Percentiles rank a stretch among this genome's conserved stretches.
Evolutionary conservation across 2,888 invertebrate species (phyloP).

Genomic region (Ptilodon capucinus): DNA sequence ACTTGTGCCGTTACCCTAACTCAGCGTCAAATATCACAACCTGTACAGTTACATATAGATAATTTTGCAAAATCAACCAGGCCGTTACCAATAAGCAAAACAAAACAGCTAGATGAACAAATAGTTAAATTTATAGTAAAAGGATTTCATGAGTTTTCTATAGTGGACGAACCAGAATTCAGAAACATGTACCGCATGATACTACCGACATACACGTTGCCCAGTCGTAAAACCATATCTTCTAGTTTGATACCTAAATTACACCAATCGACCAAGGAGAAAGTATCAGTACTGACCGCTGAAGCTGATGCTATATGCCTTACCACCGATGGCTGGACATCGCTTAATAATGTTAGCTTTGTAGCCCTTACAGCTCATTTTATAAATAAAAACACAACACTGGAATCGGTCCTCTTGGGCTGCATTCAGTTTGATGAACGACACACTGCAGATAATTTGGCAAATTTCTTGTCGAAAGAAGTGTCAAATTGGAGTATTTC

Average conservation of each 20-base stretch:
- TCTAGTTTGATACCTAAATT: constrained; percentile 3
- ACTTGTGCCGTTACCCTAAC: no score
- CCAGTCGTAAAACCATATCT: constrained; percentile 5
- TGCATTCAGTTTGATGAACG: constrained; percentile 10
- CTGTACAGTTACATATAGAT: not conserved
- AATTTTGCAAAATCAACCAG: not conserved
- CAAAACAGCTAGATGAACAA: constrained; percentile 6
- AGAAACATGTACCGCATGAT: not conserved
- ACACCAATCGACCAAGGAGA: constrained; percentile 4
- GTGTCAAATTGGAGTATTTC: constrained; percentile 6
- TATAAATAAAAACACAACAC: constrained; percentile 2
- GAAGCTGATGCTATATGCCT: constrained; percentile 1
- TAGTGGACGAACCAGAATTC: constrained; percentile 3
- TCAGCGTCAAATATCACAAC: no score
- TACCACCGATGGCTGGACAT: constrained; percentile 15
- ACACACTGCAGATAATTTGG: constrained; percentile 6
- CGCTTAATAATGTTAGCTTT: constrained; percentile 8
- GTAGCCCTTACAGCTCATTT: constrained; percentile 13
- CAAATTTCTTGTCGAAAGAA: constrained; percentile 1
- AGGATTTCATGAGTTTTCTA: constrained; percentile 1
- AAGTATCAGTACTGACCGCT: not conserved
- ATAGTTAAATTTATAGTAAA: constrained; percentile 2
- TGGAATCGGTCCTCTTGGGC: constrained; percentile 8
- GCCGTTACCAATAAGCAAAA: constrained; percentile 4
- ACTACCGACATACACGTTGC: constrained; percentile 2